Evolutionary conservation across 2,888 invertebrate genomes (phyloP).

Genomic region (Netelia virgata): DNA sequence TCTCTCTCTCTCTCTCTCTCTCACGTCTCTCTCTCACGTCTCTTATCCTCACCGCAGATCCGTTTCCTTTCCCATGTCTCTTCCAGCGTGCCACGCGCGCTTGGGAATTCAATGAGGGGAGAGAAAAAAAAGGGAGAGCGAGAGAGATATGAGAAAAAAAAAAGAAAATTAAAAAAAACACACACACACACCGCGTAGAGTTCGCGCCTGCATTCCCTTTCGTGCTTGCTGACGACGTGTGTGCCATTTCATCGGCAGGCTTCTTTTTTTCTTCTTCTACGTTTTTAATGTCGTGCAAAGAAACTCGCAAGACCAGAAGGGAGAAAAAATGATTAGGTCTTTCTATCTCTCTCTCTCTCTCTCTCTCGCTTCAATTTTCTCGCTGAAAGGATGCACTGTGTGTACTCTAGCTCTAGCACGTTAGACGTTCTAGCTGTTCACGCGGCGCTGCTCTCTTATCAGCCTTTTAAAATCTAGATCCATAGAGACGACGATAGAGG

Average conservation of each 20-base stretch:
- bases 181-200: slow-evolving; percentile 20
- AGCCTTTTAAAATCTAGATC: slow-evolving; percentile 53
- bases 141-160: slow-evolving; percentile 12
- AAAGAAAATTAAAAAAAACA: slow-evolving; percentile 4
- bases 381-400: slow-evolving; percentile 42
- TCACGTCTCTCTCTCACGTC: slow-evolving; percentile 27
- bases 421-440: slow-evolving; percentile 30
- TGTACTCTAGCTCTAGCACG: slow-evolving; percentile 38
- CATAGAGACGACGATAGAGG: background rate
- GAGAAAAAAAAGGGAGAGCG: slow-evolving; percentile 17
- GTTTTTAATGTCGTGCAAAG: slow-evolving; percentile 40
- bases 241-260: slow-evolving; percentile 52
- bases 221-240: slow-evolving; percentile 36
- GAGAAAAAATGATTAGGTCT: slow-evolving; percentile 26
- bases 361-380: slow-evolving; percentile 19
- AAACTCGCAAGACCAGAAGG: slow-evolving; percentile 7
- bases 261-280: background rate
- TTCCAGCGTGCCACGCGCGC: slow-evolving; percentile 21
- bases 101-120: slow-evolving; percentile 52
- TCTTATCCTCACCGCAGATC: slow-evolving; percentile 46
- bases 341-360: slow-evolving; percentile 36
- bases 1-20: background rate
- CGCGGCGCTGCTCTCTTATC: slow-evolving; percentile 58
- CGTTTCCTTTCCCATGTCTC: slow-evolving; percentile 43
- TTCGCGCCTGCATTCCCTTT: slow-evolving; percentile 54